A percentile compares a stretch with the other conserved stretches of the same genome.
Conservation (phyloP, 2,888 invertebrate species). For the Leptinotarsa tumamoca region DNA sequence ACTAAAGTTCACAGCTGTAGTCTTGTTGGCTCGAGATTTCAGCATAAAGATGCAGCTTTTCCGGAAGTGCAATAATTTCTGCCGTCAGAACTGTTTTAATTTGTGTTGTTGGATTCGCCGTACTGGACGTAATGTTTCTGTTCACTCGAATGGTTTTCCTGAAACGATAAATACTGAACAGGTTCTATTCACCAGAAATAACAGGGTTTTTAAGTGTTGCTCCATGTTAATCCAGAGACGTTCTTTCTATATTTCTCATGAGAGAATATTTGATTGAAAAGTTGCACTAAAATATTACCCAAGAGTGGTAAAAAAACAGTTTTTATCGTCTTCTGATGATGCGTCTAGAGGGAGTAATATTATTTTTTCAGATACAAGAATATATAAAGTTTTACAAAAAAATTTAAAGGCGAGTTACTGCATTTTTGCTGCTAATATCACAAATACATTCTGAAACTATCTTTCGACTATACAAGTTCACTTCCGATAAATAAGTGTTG, state of each 20-base stretch:
- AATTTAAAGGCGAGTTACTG: too few species aligned
- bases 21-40: slow-evolving; percentile 19
- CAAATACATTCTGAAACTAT: too few species aligned
- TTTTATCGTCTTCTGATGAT: too few species aligned
- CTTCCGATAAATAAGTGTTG: too few species aligned
- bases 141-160: slow-evolving; percentile 15
- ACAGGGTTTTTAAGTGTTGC: not conserved
- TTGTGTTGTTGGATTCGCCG: slow-evolving; percentile 2
- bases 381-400: too few species aligned
- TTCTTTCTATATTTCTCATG: not conserved
- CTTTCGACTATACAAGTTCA: too few species aligned
- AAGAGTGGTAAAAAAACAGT: too few species aligned
- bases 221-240: not conserved
- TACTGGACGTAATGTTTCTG: slow-evolving; percentile 13
- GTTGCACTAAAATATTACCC: too few species aligned
- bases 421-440: too few species aligned
- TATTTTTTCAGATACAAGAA: too few species aligned
- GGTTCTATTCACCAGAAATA: not conserved
- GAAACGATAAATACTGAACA: slow-evolving; percentile 24
- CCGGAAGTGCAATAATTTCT: slow-evolving; percentile 18
- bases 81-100: slow-evolving; percentile 26
- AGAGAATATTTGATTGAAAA: too few species aligned
- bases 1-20: slow-evolving; percentile 17
- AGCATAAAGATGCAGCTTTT: slow-evolving; percentile 6
- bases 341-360: too few species aligned